phyloP scores from a whole-genome alignment of 2,113 vertebrate species.

The Chaenocephalus aceratus region DNA sequence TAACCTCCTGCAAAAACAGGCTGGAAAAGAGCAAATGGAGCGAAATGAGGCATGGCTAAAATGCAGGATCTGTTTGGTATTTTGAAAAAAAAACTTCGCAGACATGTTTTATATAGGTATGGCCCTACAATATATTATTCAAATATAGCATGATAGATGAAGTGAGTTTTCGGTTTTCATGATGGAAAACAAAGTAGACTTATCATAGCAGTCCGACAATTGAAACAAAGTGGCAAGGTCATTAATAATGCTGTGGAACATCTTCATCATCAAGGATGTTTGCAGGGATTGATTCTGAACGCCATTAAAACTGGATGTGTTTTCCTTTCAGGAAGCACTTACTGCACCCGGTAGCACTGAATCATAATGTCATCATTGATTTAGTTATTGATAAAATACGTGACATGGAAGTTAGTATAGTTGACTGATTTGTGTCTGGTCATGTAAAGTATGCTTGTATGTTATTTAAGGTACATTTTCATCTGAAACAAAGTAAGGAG shows the following conservation, averaged over 20 bases:
- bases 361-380: background rate
- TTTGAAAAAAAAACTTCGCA: too few species aligned
- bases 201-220: background rate
- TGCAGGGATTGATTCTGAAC: constrained; percentile 17
- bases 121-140: too few species aligned
- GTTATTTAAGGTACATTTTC: background rate
- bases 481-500: background rate
- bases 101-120: too few species aligned
- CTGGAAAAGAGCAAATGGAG: too few species aligned
- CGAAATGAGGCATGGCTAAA: too few species aligned
- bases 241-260: background rate
- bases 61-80: too few species aligned
- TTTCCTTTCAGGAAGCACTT: constrained; percentile 35
- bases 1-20: too few species aligned
- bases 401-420: background rate
- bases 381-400: background rate
- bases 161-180: background rate
- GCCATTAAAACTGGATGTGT: background rate
- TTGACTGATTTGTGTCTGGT: background rate
- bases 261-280: background rate
- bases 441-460: background rate
- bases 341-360: constrained; percentile 1
- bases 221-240: background rate
- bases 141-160: too few species aligned
- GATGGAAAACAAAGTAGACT: background rate